These are phyloP conservation scores for Caenorhabditis sulstoni DNA, from an alignment of 2,888 invertebrate species.

Conservation along the genomic window DNA sequence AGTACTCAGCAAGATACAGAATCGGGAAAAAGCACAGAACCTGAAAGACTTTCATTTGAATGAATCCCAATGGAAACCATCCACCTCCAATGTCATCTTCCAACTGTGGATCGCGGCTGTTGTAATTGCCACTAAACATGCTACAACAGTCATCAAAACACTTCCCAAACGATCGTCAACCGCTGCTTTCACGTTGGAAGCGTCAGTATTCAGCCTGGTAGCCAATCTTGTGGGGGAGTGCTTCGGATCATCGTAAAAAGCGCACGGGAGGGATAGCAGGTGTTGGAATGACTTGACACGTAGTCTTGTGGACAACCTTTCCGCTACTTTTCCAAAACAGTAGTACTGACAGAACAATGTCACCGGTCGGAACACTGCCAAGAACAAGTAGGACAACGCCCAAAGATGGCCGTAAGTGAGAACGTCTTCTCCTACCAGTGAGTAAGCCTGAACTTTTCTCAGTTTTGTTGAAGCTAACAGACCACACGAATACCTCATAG, in stretches of 20 bases:
- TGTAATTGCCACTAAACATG: conserved; percentile 14
- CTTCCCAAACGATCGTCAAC: conserved; percentile 53
- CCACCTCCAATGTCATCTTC: conserved; percentile 54
- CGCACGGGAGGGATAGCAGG: conserved; percentile 80
- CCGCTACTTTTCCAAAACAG: conserved; percentile 79
- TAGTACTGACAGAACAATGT: conserved; percentile 69
- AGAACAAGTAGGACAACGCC: conserved; percentile 80
- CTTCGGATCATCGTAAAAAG: conserved; percentile 82
- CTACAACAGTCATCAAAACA: conserved; percentile 32
- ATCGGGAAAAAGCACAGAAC: conserved; percentile 34
- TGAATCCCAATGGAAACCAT: too few relatives aligned
- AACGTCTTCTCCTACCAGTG: conserved; percentile 73
- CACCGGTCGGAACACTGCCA: conserved; percentile 81
- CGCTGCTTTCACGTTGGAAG: conserved; percentile 81
- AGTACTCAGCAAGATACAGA: conserved; percentile 42
- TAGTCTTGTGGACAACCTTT: conserved; percentile 79
- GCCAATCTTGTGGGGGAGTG: conserved; percentile 81
- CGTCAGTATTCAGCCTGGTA: conserved; percentile 82
- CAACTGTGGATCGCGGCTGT: conserved; percentile 34
- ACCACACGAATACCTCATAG: conserved; percentile 3
- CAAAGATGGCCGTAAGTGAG: conserved; percentile 81
- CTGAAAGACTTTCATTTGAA: conserved; percentile 9
- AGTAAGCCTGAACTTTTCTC: conserved; percentile 42
- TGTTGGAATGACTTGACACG: conserved; percentile 81
- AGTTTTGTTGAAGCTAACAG: too few relatives aligned